A percentile compares a stretch with the other conserved stretches of the same genome.
These are phyloP conservation scores for Meganola albula DNA, from an alignment of 2,888 invertebrate genomes.

Conservation along the genomic window DNA sequence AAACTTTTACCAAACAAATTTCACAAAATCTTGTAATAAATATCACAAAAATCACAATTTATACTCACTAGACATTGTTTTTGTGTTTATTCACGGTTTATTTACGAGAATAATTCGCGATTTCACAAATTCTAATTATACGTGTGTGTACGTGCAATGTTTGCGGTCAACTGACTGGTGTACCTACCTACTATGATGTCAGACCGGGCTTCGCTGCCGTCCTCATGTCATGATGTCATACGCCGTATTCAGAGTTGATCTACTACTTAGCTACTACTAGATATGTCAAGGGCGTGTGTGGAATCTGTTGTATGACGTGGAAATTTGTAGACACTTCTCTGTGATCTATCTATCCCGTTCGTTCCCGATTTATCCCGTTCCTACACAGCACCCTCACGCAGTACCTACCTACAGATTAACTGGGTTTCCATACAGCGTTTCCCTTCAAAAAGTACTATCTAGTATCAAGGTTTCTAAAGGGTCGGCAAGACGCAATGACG, in stretches of 20 bases:
- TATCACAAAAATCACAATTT: neutral
- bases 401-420: no score
- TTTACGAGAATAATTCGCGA: conserved; percentile 5
- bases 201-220: conserved; percentile 11
- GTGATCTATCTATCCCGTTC: no score
- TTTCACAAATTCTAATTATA: neutral
- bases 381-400: no score
- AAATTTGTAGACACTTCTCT: no score
- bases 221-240: conserved; percentile 24
- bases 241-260: conserved; percentile 1
- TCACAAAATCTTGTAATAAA: neutral
- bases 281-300: conserved; percentile 25
- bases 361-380: no score
- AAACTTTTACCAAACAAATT: neutral
- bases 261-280: no score
- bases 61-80: conserved; percentile 21
- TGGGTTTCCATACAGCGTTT: no score
- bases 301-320: no score
- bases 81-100: conserved; percentile 11
- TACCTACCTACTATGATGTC: conserved; percentile 15
- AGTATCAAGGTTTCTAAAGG: no score
- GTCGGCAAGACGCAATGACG: no score
- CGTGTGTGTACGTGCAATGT: conserved; percentile 8
- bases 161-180: conserved; percentile 8
- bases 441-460: no score